phyloP scores from a whole-genome alignment of 2,113 vertebrate species.

The Actenoides hombroni region DNA sequence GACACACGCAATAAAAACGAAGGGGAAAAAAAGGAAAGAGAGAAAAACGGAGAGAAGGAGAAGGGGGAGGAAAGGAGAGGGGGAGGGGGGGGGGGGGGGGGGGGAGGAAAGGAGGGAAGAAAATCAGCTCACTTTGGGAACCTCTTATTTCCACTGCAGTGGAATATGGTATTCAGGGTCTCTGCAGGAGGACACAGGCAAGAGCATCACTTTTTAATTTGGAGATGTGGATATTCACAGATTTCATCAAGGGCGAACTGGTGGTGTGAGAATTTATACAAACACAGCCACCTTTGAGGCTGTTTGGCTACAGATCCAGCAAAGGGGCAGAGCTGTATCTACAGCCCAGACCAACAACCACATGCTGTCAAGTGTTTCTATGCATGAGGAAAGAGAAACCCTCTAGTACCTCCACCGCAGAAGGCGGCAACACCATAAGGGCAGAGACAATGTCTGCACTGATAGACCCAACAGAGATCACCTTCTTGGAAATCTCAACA shows the following conservation, averaged over 20 bases:
- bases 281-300: background rate
- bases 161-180: background rate
- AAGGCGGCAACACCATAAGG: accelerated
- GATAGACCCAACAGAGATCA: background rate
- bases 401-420: background rate
- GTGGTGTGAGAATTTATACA: background rate
- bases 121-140: background rate
- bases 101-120: no score
- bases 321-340: background rate
- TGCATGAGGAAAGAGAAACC: background rate
- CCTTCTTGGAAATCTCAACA: background rate
- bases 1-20: no score
- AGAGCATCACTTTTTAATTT: background rate
- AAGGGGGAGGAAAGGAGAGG: no score
- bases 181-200: background rate
- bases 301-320: background rate
- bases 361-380: background rate
- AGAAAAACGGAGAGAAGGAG: no score
- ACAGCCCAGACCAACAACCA: background rate
- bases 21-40: no score
- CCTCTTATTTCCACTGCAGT: background rate
- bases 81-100: no score
- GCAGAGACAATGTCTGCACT: background rate
- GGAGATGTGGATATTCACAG: background rate
- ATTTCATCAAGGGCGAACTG: background rate